phyloP scores from a whole-genome alignment of 2,113 vertebrate species.

The Saguinus midas region DNA sequence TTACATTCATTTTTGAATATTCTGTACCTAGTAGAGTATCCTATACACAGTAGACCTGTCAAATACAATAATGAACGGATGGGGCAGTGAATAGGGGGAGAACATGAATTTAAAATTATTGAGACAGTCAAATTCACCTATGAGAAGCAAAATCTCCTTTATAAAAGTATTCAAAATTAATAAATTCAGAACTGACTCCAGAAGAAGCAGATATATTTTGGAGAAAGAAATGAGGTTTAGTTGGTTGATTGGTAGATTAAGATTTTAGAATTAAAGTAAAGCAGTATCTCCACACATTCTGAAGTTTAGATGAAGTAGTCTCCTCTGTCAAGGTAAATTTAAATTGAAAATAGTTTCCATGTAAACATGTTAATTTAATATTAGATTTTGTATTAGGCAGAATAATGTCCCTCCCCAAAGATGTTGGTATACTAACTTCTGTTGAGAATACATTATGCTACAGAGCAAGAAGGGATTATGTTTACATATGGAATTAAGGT shows the following conservation, averaged over 20 bases:
- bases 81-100: fast-evolving
- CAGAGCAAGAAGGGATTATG: not conserved
- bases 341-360: not conserved
- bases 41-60: not conserved
- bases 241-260: not conserved
- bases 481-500: not conserved
- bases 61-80: not conserved
- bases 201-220: not conserved
- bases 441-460: not conserved
- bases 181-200: not conserved
- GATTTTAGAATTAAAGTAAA: not conserved
- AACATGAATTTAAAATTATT: not conserved
- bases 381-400: not conserved
- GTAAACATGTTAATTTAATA: not conserved
- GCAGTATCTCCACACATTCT: not conserved
- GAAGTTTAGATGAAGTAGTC: not conserved
- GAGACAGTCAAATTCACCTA: not conserved
- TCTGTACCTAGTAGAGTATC: not conserved
- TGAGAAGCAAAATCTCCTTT: not conserved
- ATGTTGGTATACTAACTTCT: not conserved
- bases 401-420: not conserved
- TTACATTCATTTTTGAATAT: not conserved
- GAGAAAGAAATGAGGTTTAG: not conserved
- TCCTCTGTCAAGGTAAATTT: not conserved
- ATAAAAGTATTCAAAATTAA: not conserved